Evolutionary conservation across 1,140 invertebrate genomes (phyloP).

Genomic region (Hylaeus anthracinus): DNA sequence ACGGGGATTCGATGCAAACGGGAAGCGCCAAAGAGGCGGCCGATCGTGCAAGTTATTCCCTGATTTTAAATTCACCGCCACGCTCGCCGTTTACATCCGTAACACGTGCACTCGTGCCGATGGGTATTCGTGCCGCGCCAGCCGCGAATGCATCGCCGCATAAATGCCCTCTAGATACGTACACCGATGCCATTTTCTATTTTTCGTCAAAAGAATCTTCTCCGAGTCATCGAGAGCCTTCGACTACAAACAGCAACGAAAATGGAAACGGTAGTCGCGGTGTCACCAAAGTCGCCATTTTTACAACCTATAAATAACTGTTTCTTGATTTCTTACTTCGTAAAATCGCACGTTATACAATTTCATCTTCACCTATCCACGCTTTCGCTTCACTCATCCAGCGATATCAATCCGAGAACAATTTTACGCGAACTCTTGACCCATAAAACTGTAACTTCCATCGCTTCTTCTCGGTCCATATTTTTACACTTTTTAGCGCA

Average conservation of each 20-base stretch:
- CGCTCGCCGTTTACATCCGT: slow-evolving; percentile 59
- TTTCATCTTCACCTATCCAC: no score
- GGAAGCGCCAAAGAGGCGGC: slow-evolving; percentile 7
- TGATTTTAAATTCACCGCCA: slow-evolving; percentile 65
- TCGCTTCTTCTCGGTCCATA: no score
- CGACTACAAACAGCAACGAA: not conserved
- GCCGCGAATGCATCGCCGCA: not conserved
- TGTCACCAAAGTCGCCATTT: no score
- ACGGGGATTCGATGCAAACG: slow-evolving; percentile 14
- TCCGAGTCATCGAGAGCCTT: not conserved
- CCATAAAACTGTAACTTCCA: no score
- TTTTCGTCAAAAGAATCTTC: slow-evolving; percentile 36
- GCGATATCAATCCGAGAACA: no score
- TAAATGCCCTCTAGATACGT: slow-evolving; percentile 10
- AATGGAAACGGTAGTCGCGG: not conserved
- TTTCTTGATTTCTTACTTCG: no score
- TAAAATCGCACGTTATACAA: no score
- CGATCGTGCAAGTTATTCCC: slow-evolving; percentile 55
- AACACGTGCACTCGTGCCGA: slow-evolving; percentile 57
- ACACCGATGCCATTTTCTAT: not conserved
- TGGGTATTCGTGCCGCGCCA: slow-evolving; percentile 27
- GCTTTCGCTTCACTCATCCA: no score
- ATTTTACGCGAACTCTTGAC: no score
- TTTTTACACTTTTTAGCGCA: no score
- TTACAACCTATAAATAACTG: no score